phyloP scores from a whole-genome alignment of 1,140 invertebrate species.

The Lordiphosa collinella region DNA sequence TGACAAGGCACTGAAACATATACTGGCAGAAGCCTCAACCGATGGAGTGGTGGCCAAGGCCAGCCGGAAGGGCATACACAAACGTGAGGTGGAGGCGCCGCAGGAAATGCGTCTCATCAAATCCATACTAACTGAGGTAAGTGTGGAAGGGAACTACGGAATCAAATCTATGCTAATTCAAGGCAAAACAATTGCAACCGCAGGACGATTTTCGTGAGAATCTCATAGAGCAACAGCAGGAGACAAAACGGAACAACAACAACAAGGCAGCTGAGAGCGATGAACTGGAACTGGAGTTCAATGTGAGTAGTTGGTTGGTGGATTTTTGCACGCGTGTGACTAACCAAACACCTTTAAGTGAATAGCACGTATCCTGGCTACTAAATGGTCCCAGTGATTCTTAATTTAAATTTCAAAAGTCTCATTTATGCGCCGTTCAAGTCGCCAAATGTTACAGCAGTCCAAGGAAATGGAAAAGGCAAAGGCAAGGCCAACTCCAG shows the following conservation, averaged over 20 bases:
- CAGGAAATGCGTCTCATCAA: slow-evolving; percentile 52
- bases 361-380: background rate
- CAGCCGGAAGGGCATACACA: slow-evolving; percentile 45
- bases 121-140: slow-evolving; percentile 59
- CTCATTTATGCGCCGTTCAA: slow-evolving; percentile 34
- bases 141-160: background rate
- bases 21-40: slow-evolving; percentile 42
- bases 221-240: slow-evolving; percentile 36
- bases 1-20: slow-evolving; percentile 45
- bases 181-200: slow-evolving; percentile 13
- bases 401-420: slow-evolving; percentile 27
- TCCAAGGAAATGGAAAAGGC: slow-evolving; percentile 10
- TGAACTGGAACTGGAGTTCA: background rate
- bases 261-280: background rate
- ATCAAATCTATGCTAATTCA: slow-evolving; percentile 9
- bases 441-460: slow-evolving; percentile 55
- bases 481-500: background rate
- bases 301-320: slow-evolving; percentile 27
- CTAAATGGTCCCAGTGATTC: slow-evolving; percentile 1
- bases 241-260: slow-evolving; percentile 8
- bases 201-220: slow-evolving; percentile 72
- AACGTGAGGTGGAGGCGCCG: slow-evolving; percentile 2
- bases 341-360: slow-evolving; percentile 18
- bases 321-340: slow-evolving; percentile 25
- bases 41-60: slow-evolving; percentile 55